phyloP scores from a whole-genome alignment of 2,113 vertebrate genomes.

The Copsychus sechellarum region DNA sequence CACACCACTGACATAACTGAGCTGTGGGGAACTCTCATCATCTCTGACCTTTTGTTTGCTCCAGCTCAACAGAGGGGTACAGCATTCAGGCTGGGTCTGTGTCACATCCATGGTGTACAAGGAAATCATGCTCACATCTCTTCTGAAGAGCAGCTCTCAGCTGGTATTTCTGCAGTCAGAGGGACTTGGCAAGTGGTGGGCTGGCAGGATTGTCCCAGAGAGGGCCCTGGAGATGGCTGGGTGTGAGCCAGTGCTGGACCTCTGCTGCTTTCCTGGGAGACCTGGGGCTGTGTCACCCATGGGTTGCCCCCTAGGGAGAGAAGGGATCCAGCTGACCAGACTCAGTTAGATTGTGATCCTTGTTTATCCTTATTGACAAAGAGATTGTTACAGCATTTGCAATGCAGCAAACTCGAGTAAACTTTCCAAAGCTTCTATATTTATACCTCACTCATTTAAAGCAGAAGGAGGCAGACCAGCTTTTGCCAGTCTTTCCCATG shows the following conservation, averaged over 20 bases:
- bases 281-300: background rate
- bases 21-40: background rate
- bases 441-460: background rate
- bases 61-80: background rate
- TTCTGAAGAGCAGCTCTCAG: background rate
- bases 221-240: background rate
- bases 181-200: background rate
- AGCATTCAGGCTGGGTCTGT: background rate
- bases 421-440: constrained; percentile 37
- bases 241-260: background rate
- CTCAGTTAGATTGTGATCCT: background rate
- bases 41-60: background rate
- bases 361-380: no score
- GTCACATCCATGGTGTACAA: background rate
- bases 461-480: background rate
- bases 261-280: background rate
- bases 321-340: constrained; percentile 13
- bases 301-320: background rate
- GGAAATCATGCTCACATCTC: background rate
- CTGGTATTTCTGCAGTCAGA: background rate
- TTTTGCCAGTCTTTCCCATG: background rate
- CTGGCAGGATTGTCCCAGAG: background rate
- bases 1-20: background rate
- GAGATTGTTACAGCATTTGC: constrained; percentile 3
- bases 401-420: background rate